Base-by-base conservation (phyloP, 1,140 invertebrate genomes). In the Bathynomus jamesi region DNA sequence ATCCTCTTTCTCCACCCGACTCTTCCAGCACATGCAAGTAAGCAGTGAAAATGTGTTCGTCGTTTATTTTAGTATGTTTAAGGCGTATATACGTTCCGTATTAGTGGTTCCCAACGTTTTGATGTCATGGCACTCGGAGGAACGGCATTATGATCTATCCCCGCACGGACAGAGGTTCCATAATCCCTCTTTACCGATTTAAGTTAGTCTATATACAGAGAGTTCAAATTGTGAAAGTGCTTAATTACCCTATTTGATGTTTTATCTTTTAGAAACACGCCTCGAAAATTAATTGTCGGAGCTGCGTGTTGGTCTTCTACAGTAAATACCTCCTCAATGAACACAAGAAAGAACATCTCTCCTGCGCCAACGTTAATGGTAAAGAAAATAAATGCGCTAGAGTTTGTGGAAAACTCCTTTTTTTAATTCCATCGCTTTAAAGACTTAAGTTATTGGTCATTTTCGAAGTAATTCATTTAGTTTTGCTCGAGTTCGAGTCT, bases 11-110 rank as follows among this genome's bases (percentile, higher is more conserved):
- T 71, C 75, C 0, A 67, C 67, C 4, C 61, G 74, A 31, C 69
- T 75, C 63, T 67, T 73, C 31, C 61, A 72, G 28, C 76, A 78
- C 62, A 64, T 78, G 21, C 67, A 71, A 71, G 76, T 78, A 67
- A 70, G 30, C 11, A 8, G 21, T 21, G 61, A 63, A 24, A 63
- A 21, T 63, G 7, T 10, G 21, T 24, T 63, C 27, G 61, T 63
- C 27, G 21, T 24, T 10, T 63, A 8, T 24, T 53, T 53, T 53
- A 21, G 11, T 53, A 13, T 53, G 11, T 53, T 21, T 13, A 11
- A 11, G 46, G 21, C 11, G 11, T 53, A 13, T 11, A 13, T 21
- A 53, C 21, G 21, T 53, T 53, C 27, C 25, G 29, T 0, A 5
- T 7, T 17, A 21, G 8, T 46, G n/a, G 3, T 21, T 53, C 11